Evolutionary conservation across 2,797 vertebrate genomes (phyloP), one percentile per base, ranked within the genome.

Genomic region (Anguilla marmorata): DNA sequence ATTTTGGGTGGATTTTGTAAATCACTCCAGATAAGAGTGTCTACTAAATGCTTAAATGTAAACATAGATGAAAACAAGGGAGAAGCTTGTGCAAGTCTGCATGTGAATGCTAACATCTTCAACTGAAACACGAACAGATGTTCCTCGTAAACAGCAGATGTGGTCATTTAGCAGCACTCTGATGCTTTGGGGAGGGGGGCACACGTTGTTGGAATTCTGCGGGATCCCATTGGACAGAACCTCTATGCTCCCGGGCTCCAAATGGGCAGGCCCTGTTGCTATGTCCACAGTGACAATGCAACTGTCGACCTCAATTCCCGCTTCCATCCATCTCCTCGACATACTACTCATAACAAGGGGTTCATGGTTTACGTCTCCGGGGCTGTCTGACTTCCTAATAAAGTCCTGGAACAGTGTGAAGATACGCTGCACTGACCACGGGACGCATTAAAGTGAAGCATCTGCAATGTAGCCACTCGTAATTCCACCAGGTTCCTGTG

Each of bases 321-420:
- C 87, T 87, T 87, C 87, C 80, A 86, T 91, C 86, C 1, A n/a
- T 89, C 89, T 83, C 86, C 76, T 83, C 84, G 87, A 33, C 82
- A 69, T 41, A 8, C n/a, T 58, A 69, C 63, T 86, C 84, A 79
- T 85, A 88, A 89, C 86, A 89, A 45, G 37, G 30, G 33, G 69
- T 16, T 58, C 85, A 33, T 0, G 90, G 90, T 93, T 93, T 93
- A 92, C 92, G 92, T 92, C 88, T 91, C 88, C 88, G 82, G 86
- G 58, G 89, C 87, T 41, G 85, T 87, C 87, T 89, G 85, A 87
- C 85, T 88, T 92, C 90, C 90, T 88, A 91, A 92, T 90, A 92
- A 91, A 93, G 91, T 79, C 72, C 79, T 76, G 89, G 85, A 88
- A 90, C 7, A 87, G 80, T 14, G 84, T 87, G 56, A 60, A n/a